Evolutionary conservation across 2,797 vertebrate species (phyloP).

Genomic region (Falco peregrinus): DNA sequence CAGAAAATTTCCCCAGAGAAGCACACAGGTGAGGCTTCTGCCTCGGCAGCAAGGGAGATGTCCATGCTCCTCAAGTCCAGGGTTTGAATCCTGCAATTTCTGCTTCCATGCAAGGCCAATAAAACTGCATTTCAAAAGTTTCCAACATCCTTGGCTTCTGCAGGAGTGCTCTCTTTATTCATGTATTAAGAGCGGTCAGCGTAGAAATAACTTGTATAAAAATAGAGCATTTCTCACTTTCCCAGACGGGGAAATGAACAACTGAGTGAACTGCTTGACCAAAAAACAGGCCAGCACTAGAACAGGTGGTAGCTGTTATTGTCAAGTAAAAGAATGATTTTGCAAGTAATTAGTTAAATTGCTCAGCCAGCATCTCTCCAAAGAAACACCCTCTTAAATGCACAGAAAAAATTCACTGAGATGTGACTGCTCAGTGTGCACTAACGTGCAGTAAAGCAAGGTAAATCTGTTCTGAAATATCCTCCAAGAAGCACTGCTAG

Average conservation of each 20-base stretch:
- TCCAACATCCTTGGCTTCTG: neutral
- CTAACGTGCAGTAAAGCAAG: neutral
- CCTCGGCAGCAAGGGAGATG: neutral
- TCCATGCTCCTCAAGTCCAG: neutral
- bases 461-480: neutral
- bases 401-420: neutral
- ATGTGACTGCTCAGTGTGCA: neutral
- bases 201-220: neutral
- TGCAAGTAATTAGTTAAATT: slow-evolving; percentile 22
- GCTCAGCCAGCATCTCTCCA: neutral
- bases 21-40: neutral
- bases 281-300: neutral
- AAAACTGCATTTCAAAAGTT: neutral
- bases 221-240: slow-evolving; percentile 7
- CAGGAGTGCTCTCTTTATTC: neutral
- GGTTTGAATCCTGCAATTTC: neutral
- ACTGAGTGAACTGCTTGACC: neutral
- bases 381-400: neutral
- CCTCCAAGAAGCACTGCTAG: neutral
- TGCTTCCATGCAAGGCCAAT: neutral
- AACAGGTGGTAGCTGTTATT: slow-evolving; percentile 29
- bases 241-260: neutral
- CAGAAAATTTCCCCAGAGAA: neutral
- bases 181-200: neutral
- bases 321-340: slow-evolving; percentile 11